Percentiles rank a stretch among this genome's conserved stretches.
phyloP scores from a whole-genome alignment of 2,888 invertebrate genomes.

The Cryptocephalus primarius region DNA sequence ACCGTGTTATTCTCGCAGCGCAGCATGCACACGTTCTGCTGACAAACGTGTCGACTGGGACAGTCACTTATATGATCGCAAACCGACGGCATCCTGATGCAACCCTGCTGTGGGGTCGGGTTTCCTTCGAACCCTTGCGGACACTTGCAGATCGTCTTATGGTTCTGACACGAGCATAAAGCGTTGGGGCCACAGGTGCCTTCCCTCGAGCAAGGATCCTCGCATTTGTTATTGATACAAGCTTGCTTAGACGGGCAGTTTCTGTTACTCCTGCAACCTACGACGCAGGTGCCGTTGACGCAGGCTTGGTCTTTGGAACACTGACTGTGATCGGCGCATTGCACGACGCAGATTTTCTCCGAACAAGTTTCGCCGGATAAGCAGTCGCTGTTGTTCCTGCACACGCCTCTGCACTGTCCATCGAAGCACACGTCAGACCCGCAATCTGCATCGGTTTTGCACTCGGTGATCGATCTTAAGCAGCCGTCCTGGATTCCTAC shows the following conservation, averaged over 20 bases:
- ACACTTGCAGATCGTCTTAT: conserved; percentile 67
- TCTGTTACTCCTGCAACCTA: conserved; percentile 76
- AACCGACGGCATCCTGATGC: conserved; percentile 65
- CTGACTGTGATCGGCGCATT: conserved; percentile 71
- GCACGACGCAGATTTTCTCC: conserved; percentile 66
- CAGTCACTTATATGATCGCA: conserved; percentile 64
- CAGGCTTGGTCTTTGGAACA: conserved; percentile 74
- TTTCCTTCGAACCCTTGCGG: conserved; percentile 79
- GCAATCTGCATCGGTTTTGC: conserved; percentile 64
- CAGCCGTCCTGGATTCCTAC: conserved; percentile 60
- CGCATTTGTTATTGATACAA: conserved; percentile 75
- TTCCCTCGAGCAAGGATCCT: conserved; percentile 67
- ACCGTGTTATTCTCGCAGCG: conserved; percentile 61
- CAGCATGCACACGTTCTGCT: conserved; percentile 65
- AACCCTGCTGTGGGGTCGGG: conserved; percentile 80
- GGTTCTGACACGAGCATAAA: conserved; percentile 63
- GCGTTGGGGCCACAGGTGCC: conserved; percentile 79
- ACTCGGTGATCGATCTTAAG: conserved; percentile 54
- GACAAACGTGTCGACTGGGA: conserved; percentile 65
- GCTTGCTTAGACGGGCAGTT: conserved; percentile 68
- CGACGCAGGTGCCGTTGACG: conserved; percentile 62
- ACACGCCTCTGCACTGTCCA: conserved; percentile 75
- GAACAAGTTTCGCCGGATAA: conserved; percentile 68
- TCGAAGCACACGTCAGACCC: conserved; percentile 67
- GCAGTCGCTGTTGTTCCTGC: conserved; percentile 66